Conservation (phyloP, 2,113 vertebrate species). For the Phrynosoma blainvillii region DNA sequence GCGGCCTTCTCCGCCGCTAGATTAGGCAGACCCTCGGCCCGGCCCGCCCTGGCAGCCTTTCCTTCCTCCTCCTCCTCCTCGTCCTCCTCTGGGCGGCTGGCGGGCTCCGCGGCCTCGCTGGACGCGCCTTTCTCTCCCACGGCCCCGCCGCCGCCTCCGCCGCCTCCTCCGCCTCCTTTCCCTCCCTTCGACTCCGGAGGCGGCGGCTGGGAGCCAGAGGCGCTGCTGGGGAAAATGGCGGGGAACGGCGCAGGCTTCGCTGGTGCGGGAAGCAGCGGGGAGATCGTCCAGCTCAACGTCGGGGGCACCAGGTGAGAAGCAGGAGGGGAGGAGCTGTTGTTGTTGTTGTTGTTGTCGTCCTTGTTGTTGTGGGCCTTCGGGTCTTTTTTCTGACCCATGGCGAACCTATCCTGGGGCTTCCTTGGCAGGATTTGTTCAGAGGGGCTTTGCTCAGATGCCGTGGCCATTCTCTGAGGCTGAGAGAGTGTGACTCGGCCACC, state of each 20-base stretch:
- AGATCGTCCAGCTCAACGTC: constrained; percentile 95
- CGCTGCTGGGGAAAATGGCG: constrained; percentile 80
- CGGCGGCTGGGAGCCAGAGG: constrained; percentile 21
- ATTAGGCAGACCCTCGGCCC: too few relatives aligned
- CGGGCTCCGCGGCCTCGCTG: neutral
- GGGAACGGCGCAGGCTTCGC: constrained; percentile 77
- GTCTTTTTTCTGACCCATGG: too few relatives aligned
- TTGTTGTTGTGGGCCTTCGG: too few relatives aligned
- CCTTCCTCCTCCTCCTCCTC: neutral
- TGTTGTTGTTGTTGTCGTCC: too few relatives aligned
- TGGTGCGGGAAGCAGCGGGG: constrained; percentile 84
- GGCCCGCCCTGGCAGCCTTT: neutral
- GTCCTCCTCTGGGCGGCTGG: neutral
- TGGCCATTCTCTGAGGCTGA: too few relatives aligned
- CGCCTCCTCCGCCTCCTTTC: too few relatives aligned
- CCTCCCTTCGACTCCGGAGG: constrained; percentile 28
- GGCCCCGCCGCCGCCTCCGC: constrained; percentile 31
- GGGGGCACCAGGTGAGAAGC: constrained; percentile 88
- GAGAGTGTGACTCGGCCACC: too few relatives aligned
- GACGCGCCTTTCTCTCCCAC: constrained; percentile 16
- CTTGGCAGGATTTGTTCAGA: too few relatives aligned
- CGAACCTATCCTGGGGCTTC: too few relatives aligned
- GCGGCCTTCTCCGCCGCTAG: constrained; percentile 15
- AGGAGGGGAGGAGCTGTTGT: neutral
- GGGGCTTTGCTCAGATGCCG: too few relatives aligned